Base-by-base conservation (phyloP, 2,888 invertebrate genomes). In the Oscheius sp. region DNA sequence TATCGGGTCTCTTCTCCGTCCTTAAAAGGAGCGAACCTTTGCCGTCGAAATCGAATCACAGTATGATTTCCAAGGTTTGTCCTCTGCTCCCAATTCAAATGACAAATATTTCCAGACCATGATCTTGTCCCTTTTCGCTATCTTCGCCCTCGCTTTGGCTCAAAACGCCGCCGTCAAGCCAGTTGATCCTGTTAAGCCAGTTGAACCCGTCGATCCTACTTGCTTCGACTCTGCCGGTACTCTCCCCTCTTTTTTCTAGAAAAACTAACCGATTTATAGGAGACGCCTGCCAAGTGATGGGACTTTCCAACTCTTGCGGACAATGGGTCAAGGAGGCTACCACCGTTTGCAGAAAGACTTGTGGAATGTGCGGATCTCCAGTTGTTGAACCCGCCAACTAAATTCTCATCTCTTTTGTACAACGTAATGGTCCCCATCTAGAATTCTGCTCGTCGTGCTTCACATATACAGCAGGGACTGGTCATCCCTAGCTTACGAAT, bases 91-190 rank as follows among this genome's bases (percentile, higher is more conserved):
- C 12, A 15, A n/a, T 17, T 12, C 17, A 15, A 3, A n/a, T 17
- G 3, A 42, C 4, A 15, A 3, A 42, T 42, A 34, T 12, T 6
- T 42, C 17, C 42, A 52, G 52, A 15, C 34, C 34, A 1, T 37
- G n/a, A n/a, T 55, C 20, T 12, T 55, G 34, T 10, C 34, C 5
- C 8, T 34, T 34, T 37, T 55, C 34, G 17, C 55, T 17, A 10
- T 55, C 55, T n/a, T 37, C 55, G 33, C 34, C 37, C n/a, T 55
- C 55, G 33, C 17, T 34, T 55, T n/a, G n/a, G 55, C 55, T 12
- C 20, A 55, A 1, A 34, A 33, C n/a, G 48, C n/a, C 6, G 25
- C 25, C 23, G 25, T 23, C 3, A 25, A 48, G 48, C 2, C 53
- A 5, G n/a, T 48, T 48, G 48, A 6, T 23, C 17, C 48, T 23